These are phyloP conservation scores for Ibycter americanus DNA, from an alignment of 2,797 vertebrate species.

Conservation along the genomic window DNA sequence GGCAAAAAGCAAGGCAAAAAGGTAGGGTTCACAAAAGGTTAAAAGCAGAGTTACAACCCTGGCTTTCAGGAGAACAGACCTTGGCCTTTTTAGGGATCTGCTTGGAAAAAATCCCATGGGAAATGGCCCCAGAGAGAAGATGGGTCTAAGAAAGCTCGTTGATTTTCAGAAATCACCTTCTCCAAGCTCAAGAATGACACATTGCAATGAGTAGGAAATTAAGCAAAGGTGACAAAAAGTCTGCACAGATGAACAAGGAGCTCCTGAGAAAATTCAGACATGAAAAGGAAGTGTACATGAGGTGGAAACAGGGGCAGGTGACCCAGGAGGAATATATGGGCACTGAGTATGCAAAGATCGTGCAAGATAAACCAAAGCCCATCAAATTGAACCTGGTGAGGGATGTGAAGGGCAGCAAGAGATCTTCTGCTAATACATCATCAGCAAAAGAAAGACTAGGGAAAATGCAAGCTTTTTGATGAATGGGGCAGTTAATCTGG, in stretches of 20 bases:
- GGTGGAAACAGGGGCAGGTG: background rate
- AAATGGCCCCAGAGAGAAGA: background rate
- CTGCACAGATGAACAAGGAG: background rate
- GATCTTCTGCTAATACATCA: background rate
- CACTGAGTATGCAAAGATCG: background rate
- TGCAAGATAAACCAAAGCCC: background rate
- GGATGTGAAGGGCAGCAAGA: background rate
- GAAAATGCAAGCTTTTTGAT: background rate
- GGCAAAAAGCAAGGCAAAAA: background rate
- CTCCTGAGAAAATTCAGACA: background rate
- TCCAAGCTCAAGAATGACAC: background rate
- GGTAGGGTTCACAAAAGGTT: background rate
- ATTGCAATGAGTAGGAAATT: background rate
- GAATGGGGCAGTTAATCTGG: background rate
- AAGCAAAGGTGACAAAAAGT: background rate
- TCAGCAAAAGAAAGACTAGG: background rate
- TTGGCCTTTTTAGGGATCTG: background rate
- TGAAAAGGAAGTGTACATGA: background rate
- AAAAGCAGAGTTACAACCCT: background rate
- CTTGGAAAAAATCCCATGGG: background rate
- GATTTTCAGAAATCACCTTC: background rate
- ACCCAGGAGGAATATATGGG: background rate
- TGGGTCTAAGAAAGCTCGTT: background rate
- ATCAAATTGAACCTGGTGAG: background rate
- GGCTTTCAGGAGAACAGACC: background rate